phyloP scores from a whole-genome alignment of 2,888 invertebrate genomes.

The Syrista parreyssii region DNA sequence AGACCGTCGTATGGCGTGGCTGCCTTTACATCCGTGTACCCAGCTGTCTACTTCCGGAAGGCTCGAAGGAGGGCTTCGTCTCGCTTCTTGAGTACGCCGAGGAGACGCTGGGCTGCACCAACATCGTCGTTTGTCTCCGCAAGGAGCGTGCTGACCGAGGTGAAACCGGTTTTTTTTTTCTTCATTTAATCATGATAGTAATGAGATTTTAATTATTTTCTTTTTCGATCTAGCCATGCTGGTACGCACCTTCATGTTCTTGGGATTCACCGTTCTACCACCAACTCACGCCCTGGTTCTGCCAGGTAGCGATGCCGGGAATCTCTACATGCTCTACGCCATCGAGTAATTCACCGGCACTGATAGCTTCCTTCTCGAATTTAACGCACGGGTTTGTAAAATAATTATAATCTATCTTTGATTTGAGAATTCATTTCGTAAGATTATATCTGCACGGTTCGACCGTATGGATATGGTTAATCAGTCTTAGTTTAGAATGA shows the following conservation, averaged over 20 bases:
- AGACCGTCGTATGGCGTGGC: conserved; percentile 82
- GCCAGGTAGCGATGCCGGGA: conserved; percentile 73
- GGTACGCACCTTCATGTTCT: conserved; percentile 95
- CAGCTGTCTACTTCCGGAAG: conserved; percentile 84
- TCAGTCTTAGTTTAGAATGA: too few relatives aligned
- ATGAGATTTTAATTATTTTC: not conserved
- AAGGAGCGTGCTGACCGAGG: conserved; percentile 86
- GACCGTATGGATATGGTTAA: too few relatives aligned
- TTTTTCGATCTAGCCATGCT: conserved; percentile 73
- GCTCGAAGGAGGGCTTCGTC: conserved; percentile 95
- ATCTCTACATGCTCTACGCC: conserved; percentile 73
- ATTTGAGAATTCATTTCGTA: too few relatives aligned
- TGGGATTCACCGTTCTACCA: conserved; percentile 91
- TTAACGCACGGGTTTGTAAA: conserved; percentile 58
- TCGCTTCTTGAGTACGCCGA: conserved; percentile 95
- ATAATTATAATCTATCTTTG: too few relatives aligned
- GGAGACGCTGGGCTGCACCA: conserved; percentile 86
- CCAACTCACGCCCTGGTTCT: conserved; percentile 84
- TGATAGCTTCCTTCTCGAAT: conserved; percentile 51
- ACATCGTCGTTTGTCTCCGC: conserved; percentile 83
- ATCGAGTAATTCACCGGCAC: conserved; percentile 63
- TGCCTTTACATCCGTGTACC: conserved; percentile 92
- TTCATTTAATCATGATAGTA: not conserved
- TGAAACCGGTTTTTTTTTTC: conserved; percentile 20
- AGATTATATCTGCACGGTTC: too few relatives aligned